These are phyloP conservation scores for Drosophila maculinotata DNA, from an alignment of 2,888 invertebrate species.

Conservation along the genomic window DNA sequence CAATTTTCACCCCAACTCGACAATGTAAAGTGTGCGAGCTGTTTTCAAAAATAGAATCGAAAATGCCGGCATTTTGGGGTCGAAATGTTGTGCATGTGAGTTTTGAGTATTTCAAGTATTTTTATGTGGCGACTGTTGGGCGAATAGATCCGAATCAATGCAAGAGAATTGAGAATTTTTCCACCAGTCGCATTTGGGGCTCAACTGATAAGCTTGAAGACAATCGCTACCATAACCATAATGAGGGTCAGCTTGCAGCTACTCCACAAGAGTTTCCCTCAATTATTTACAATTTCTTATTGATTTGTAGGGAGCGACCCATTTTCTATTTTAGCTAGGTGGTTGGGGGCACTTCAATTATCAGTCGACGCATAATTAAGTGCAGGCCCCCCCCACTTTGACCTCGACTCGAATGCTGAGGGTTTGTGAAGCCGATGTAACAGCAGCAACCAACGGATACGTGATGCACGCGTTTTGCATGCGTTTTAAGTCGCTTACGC, in stretches of 20 bases:
- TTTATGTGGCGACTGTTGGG: slow-evolving; percentile 24
- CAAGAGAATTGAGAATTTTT: slow-evolving; percentile 69
- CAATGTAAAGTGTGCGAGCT: slow-evolving; percentile 41
- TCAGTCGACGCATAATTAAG: slow-evolving; percentile 53
- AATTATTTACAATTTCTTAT: slow-evolving; percentile 75
- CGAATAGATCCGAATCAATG: slow-evolving; percentile 48
- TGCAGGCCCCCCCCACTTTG: slow-evolving; percentile 43
- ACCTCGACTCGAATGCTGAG: slow-evolving; percentile 52
- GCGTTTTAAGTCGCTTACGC: slow-evolving; percentile 68
- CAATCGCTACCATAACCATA: slow-evolving; percentile 47
- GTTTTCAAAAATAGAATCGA: slow-evolving; percentile 51
- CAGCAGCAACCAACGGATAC: slow-evolving; percentile 9
- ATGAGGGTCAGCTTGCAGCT: slow-evolving; percentile 64
- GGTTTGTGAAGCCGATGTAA: slow-evolving; percentile 48
- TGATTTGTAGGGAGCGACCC: slow-evolving; percentile 54
- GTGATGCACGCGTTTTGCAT: slow-evolving; percentile 74
- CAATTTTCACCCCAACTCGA: slow-evolving; percentile 5
- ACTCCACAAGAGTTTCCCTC: slow-evolving; percentile 30
- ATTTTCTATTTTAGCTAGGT: slow-evolving; percentile 2
- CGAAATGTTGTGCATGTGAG: slow-evolving; percentile 8
- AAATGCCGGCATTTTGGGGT: slow-evolving; percentile 36
- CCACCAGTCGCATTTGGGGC: slow-evolving; percentile 37
- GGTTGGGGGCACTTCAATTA: slow-evolving; percentile 44
- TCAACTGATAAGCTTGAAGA: slow-evolving; percentile 54
- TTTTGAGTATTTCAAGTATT: slow-evolving; percentile 32